phyloP scores from a whole-genome alignment of 2,888 invertebrate species.

The Charanyca ferruginea region DNA sequence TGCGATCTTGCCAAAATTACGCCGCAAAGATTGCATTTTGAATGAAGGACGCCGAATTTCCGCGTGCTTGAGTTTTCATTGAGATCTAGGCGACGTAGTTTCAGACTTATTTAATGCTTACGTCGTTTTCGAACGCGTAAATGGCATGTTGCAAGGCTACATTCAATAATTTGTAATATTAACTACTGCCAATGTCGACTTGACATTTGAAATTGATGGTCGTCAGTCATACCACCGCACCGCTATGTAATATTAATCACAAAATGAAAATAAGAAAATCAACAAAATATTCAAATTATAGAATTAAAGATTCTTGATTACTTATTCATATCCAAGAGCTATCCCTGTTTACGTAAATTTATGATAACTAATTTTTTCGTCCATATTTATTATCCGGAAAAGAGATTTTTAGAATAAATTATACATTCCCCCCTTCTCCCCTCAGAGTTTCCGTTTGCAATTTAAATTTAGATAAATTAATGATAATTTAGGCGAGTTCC shows the following conservation, averaged over 20 bases:
- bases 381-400: conserved; percentile 57
- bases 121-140: too few relatives aligned
- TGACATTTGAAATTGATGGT: not conserved
- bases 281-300: conserved; percentile 37
- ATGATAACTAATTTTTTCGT: conserved; percentile 74
- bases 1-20: too few relatives aligned
- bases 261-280: conserved; percentile 3
- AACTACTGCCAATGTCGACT: too few relatives aligned
- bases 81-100: too few relatives aligned
- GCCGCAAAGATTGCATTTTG: too few relatives aligned
- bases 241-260: not conserved
- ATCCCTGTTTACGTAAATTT: conserved; percentile 71
- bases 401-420: conserved; percentile 66
- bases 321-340: conserved; percentile 68
- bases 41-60: too few relatives aligned
- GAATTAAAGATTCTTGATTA: conserved; percentile 55
- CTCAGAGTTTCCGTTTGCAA: conserved; percentile 48
- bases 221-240: not conserved
- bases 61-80: too few relatives aligned
- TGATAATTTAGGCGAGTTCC: conserved; percentile 51
- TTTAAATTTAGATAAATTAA: conserved; percentile 61
- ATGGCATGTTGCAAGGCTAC: too few relatives aligned
- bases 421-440: conserved; percentile 25
- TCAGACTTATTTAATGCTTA: too few relatives aligned
- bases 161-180: too few relatives aligned